Percentiles rank a stretch among this genome's conserved stretches.
Evolutionary conservation across 2,113 vertebrate genomes (phyloP).

Genomic region (Mugil cephalus): DNA sequence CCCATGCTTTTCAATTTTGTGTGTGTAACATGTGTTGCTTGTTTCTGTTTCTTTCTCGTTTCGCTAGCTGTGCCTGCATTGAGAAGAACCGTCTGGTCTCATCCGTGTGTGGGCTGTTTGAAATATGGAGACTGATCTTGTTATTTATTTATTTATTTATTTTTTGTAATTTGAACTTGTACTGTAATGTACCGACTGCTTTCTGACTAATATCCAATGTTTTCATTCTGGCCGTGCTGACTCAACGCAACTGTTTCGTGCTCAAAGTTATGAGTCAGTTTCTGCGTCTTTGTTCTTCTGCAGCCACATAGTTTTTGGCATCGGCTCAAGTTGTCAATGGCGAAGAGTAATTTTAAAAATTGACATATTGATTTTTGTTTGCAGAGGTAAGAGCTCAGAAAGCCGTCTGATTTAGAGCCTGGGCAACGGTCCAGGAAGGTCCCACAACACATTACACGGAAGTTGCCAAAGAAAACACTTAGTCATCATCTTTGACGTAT

Average conservation of each 20-base stretch:
- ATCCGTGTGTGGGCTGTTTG: conserved; percentile 48
- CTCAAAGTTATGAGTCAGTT: conserved; percentile 23
- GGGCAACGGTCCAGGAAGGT: not conserved
- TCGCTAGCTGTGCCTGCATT: conserved; percentile 16
- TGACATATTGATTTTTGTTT: not conserved
- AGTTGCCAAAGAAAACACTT: not conserved
- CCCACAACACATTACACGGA: not conserved
- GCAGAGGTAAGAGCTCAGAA: not conserved
- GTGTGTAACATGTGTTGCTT: conserved; percentile 2
- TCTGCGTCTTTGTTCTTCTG: conserved; percentile 1
- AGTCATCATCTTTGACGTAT: not conserved
- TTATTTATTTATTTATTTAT: too few species aligned
- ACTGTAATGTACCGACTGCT: conserved; percentile 19
- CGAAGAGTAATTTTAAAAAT: not conserved
- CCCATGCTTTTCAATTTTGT: not conserved
- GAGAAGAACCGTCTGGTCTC: conserved; percentile 23
- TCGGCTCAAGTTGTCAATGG: not conserved
- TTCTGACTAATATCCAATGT: conserved; percentile 32
- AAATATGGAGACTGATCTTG: conserved; percentile 48
- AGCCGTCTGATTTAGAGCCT: not conserved
- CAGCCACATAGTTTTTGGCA: not conserved
- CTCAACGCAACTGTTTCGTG: conserved; percentile 22
- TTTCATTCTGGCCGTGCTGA: conserved; percentile 11
- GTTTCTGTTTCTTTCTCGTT: not conserved
- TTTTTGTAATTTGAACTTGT: conserved; percentile 47